These are phyloP conservation scores for Lasioglossum villosulum DNA, from an alignment of 2,888 invertebrate genomes.

Conservation along the genomic window DNA sequence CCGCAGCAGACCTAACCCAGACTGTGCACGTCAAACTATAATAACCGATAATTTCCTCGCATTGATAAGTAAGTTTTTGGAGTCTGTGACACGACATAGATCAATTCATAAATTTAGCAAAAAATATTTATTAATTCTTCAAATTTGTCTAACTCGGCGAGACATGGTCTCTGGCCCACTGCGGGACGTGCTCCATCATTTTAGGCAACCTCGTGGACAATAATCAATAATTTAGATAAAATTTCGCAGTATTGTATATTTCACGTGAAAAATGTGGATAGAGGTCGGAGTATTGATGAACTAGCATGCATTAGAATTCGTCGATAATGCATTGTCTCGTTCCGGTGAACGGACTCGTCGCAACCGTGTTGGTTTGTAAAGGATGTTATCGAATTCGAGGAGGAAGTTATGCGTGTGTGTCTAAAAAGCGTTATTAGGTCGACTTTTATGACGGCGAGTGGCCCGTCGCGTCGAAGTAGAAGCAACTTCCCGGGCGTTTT, in stretches of 20 bases:
- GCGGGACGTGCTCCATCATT: neutral
- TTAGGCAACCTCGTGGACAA: neutral
- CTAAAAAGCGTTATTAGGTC: slow-evolving; percentile 67
- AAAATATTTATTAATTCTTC: neutral
- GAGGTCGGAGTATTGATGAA: neutral
- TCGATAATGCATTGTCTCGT: slow-evolving; percentile 15
- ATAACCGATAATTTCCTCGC: neutral
- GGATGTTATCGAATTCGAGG: slow-evolving; percentile 52
- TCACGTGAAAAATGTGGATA: neutral
- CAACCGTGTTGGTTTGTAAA: slow-evolving; percentile 20
- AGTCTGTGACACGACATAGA: neutral
- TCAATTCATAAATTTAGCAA: too few relatives aligned
- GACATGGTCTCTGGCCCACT: too few relatives aligned
- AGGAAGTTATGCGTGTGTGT: slow-evolving; percentile 60
- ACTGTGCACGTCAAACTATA: neutral
- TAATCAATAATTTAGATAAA: neutral
- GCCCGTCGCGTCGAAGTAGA: slow-evolving; percentile 9
- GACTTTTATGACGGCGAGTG: slow-evolving; percentile 51
- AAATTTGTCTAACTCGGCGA: too few relatives aligned
- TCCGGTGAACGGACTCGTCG: neutral
- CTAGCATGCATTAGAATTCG: neutral
- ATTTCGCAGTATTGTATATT: neutral
- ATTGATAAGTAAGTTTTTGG: neutral
- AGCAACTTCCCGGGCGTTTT: slow-evolving; percentile 46
- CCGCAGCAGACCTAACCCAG: slow-evolving; percentile 13